Conservation (phyloP, 30 jellyfish, hydroid and myxozoan genomes). For the Aurelia sp. region DNA sequence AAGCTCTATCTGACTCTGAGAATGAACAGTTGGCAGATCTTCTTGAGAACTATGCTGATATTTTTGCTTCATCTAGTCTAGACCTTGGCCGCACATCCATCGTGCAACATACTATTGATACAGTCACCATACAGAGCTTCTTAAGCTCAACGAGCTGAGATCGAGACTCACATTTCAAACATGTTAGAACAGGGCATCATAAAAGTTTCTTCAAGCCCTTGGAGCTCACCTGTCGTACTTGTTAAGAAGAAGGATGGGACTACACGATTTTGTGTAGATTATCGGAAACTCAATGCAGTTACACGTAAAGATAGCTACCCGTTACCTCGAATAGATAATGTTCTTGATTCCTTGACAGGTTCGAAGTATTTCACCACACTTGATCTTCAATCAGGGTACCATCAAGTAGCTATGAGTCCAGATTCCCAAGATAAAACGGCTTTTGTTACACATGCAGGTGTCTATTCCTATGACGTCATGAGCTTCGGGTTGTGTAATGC, state of each 20-base stretch:
- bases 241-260: conserved; percentile 6
- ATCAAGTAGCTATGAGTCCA: conserved; percentile 20
- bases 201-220: conserved; percentile 37
- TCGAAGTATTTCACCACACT: not conserved
- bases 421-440: conserved; percentile 3
- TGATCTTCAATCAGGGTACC: conserved; percentile 23
- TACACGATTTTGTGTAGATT: conserved; percentile 38
- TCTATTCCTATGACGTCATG: not conserved
- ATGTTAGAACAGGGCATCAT: too few relatives aligned
- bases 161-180: not conserved
- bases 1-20: not conserved
- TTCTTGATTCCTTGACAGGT: conserved; percentile 11
- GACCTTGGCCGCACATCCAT: conserved; percentile 31
- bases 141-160: conserved; percentile 2
- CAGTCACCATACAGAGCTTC: conserved; percentile 35
- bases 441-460: not conserved
- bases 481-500: conserved; percentile 17
- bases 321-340: conserved; percentile 1
- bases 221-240: conserved; percentile 76
- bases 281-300: conserved; percentile 46
- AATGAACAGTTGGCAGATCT: conserved; percentile 13
- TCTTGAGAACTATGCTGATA: not conserved
- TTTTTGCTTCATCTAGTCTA: not conserved
- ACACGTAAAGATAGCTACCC: not conserved
- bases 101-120: conserved; percentile 25